Evolutionary conservation across 2,888 invertebrate genomes (phyloP).

Genomic region (Penaeus monodon): DNA sequence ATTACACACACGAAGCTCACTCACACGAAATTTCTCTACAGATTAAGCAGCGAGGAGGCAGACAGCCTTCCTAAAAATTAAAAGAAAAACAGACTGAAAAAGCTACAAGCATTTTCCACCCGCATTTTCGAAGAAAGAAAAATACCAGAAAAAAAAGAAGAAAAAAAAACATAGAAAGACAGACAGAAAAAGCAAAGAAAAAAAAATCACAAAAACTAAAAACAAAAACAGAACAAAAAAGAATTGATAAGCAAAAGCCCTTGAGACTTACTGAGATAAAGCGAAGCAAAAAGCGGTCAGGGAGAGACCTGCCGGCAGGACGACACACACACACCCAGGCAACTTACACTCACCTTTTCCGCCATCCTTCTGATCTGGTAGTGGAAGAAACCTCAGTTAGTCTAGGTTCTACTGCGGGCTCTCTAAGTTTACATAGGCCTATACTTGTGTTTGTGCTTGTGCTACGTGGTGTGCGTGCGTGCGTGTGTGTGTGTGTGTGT

Average conservation of each 20-base stretch:
- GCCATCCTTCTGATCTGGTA: constrained; percentile 25
- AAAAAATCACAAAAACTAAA: not conserved
- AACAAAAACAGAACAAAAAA: not conserved
- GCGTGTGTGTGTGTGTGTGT: not conserved
- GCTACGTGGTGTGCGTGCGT: not conserved
- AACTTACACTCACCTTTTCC: constrained; percentile 3
- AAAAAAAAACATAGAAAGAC: no score
- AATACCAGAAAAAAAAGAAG: no score
- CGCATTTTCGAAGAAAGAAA: no score
- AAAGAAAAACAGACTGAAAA: no score
- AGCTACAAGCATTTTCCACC: no score
- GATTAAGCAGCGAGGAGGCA: no score
- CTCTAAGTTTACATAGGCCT: not conserved
- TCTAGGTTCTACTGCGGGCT: not conserved
- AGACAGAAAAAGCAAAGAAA: not conserved
- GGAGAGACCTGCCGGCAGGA: not conserved
- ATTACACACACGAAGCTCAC: no score
- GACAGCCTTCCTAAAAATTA: no score
- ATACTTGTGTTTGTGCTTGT: not conserved
- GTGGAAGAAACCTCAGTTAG: constrained; percentile 24
- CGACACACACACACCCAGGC: constrained; percentile 3
- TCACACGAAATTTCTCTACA: no score
- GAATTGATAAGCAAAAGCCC: not conserved
- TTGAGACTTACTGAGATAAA: not conserved
- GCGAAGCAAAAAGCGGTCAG: not conserved